Evolutionary conservation across 2,797 vertebrate genomes (phyloP), one percentile per base, ranked within the genome.

Genomic region (Gambusia yucatana): DNA sequence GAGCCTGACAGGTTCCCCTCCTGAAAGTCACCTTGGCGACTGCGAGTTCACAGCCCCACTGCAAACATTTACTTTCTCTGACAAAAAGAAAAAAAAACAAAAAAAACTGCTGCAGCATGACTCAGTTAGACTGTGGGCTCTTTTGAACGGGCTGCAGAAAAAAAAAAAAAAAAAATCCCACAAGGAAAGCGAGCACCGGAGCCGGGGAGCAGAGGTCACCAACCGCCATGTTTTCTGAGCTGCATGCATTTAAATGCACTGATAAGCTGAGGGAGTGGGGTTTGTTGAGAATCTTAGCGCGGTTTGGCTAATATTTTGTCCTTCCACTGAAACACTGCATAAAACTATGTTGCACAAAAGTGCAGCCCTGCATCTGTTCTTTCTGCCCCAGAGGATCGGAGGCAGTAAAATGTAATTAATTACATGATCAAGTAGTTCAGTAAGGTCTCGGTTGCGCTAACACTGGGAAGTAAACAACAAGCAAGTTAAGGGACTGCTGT

Each of bases 11-110:
- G 77, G 79, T 84, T 86, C 76, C 50, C 76, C 88, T 84, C 79
- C 87, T 46, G 57, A 80, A 87, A 91, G 91, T 94, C 89, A 94
- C 92, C 93, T 94, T 94, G 92, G 72, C 73, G 72, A 87, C 50
- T 82, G 59, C 33, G 85, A 85, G 91, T 91, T 93, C 89, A 87
- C 77, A 83, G 80, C 84, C 80, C 63, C 79, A 55, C 82, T 78
- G 82, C 84, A 89, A 92, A 85, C 75, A 69, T 88, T 88, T 85
- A 73, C 87, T 90, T 89, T 82, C 78, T 83, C 87, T 90, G 86
- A 92, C 89, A 88, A 84, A 52, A 25, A 50, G 5, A 22, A 50
- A 20, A 6, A 5, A 2, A 6, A 5, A 48, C 1, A 48, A 47
- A 48, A 47, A 25, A 9, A 92, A 76, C 79, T 84, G 87, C 91